Conservation (phyloP, 2,888 invertebrate species). For the Lysandra coridon region DNA sequence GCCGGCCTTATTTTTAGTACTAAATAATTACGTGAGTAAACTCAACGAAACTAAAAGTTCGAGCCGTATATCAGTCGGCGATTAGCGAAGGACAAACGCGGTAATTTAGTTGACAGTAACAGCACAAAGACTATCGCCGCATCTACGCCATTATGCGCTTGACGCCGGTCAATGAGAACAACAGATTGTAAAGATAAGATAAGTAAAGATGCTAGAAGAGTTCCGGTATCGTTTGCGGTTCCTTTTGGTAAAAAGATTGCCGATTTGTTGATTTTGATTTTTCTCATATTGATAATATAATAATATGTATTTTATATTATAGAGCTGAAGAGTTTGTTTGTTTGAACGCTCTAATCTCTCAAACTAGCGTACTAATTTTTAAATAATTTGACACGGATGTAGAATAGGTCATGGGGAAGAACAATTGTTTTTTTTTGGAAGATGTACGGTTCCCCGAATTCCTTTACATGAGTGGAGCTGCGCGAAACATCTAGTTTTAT, state of each 20-base stretch:
- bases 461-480: no score
- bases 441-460: no score
- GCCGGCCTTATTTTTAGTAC: not conserved
- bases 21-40: not conserved
- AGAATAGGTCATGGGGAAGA: no score
- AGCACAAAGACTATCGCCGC: constrained; percentile 68
- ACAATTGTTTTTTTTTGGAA: no score
- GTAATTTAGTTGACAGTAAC: constrained; percentile 77
- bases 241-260: not conserved
- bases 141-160: constrained; percentile 76
- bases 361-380: no score
- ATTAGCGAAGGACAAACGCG: constrained; percentile 74
- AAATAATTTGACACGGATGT: no score
- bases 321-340: not conserved
- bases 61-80: constrained; percentile 63
- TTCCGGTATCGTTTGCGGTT: constrained; percentile 25
- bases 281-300: not conserved
- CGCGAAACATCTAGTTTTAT: no score
- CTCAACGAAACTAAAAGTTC: constrained; percentile 36
- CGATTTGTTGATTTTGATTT: not conserved
- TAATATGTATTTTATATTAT: no score
- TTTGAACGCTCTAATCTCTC: not conserved
- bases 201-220: constrained; percentile 33
- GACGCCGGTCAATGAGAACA: constrained; percentile 57
- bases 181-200: constrained; percentile 65